Evolutionary conservation across 2,797 vertebrate genomes (phyloP), one percentile per base, ranked within the genome.

Genomic region (Selene dorsalis): DNA sequence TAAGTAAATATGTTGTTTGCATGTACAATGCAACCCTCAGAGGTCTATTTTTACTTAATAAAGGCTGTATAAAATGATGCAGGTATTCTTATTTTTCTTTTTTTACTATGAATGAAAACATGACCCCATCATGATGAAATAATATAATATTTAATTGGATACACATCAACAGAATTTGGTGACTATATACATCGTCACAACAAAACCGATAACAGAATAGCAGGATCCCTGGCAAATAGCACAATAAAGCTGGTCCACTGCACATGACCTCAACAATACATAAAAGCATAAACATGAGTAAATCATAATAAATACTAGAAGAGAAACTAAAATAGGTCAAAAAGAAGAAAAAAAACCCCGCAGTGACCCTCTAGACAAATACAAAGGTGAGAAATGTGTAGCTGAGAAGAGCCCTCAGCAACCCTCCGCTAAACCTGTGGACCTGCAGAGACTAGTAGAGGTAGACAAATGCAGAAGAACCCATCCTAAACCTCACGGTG

Each of bases 21-120:
- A 87, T 93, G 85, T 92, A 92, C 73, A 92, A 89, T 91, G 91
- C 89, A 92, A 86, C 87, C 87, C 85, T 91, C 87, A 93, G 88
- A 94, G 80, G 80, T 91, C 77, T 92, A 93, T 94, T 94, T 94
- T 94, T 93, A 88, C 88, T 88, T 93, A 93, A 92, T 93, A 93
- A 92, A 94, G 91, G 91, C 92, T 88, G 64, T 87, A 83, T 89
- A 90, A 93, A 92, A 84, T 71, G n/a, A 84, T 45, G 30, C 48
- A 73, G 48, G 58, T 16, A 24, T 69, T 71, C 55, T 13, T 16
- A 56, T 59, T 81, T 67, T 60, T 20, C 4, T 47, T 47, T 67
- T 62, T 12, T 28, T 30, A 30, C 12, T 18, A 8, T 28, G 32
- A 43, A 61, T 18, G 22, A 9, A 75, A 50, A 67, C 59, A 43